phyloP scores from a whole-genome alignment of 2,888 invertebrate genomes.

The Caenorhabditis afra region DNA sequence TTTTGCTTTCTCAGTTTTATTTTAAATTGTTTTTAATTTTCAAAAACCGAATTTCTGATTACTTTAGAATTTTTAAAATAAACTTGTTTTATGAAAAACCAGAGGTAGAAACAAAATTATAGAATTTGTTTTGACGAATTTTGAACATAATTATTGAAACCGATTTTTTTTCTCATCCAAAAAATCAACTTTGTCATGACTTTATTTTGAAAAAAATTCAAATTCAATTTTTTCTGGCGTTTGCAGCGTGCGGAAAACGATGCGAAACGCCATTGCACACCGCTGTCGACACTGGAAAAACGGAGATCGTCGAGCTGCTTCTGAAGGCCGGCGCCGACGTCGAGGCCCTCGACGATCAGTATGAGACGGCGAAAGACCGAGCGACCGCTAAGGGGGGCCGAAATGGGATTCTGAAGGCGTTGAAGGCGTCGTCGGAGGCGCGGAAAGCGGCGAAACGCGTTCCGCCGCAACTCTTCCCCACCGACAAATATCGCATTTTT shows the following conservation, averaged over 20 bases:
- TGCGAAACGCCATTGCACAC: slow-evolving; percentile 32
- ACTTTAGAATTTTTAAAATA: no score
- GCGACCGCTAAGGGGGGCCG: neutral
- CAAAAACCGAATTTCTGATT: no score
- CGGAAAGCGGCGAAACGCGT: neutral
- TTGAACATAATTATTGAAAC: no score
- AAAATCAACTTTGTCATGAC: neutral
- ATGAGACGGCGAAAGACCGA: neutral
- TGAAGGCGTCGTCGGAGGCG: neutral
- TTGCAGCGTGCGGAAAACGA: no score
- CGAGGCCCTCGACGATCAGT: neutral
- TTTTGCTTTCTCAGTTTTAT: no score
- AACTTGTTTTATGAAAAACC: no score
- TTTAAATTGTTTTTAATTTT: no score
- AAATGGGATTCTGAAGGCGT: neutral
- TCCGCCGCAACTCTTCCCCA: slow-evolving; percentile 9
- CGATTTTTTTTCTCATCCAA: no score
- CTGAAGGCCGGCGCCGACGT: neutral
- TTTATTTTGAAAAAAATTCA: neutral
- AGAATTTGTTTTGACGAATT: no score
- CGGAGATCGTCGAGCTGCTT: slow-evolving; percentile 9
- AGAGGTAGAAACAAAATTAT: no score
- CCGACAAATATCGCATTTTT: slow-evolving; percentile 25
- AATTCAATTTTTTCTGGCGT: no score
- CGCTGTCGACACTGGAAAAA: slow-evolving; percentile 8